These are phyloP conservation scores for Phytoseiulus persimilis DNA, from an alignment of 2,888 invertebrate species.

Conservation along the genomic window DNA sequence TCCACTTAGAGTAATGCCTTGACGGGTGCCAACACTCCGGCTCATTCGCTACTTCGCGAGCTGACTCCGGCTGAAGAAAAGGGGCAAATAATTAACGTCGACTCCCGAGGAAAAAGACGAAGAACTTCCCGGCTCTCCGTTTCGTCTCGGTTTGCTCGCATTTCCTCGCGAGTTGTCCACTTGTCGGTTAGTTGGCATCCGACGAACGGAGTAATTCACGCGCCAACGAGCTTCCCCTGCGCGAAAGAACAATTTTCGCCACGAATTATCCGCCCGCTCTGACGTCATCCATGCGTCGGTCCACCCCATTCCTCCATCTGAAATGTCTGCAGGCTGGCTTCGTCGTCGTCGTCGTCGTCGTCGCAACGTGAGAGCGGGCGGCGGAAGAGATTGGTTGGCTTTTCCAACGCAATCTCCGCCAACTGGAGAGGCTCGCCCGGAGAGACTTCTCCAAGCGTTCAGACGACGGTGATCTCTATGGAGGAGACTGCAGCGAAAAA, in stretches of 20 bases:
- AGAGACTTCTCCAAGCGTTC: neutral
- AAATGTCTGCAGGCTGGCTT: too few relatives aligned
- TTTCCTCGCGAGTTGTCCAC: neutral
- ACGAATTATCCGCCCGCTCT: neutral
- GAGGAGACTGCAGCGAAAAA: neutral
- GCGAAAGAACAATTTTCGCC: neutral
- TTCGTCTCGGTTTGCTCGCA: neutral
- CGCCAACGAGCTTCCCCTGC: neutral
- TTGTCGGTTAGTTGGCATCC: neutral
- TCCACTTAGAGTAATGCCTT: conserved; percentile 37
- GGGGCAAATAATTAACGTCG: conserved; percentile 5
- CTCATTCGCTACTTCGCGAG: conserved; percentile 5
- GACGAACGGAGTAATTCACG: neutral
- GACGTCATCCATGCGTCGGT: neutral
- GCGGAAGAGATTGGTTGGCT: neutral
- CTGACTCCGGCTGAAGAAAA: neutral
- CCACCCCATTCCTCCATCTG: neutral
- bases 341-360: neutral
- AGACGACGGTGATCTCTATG: neutral
- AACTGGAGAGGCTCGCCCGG: neutral
- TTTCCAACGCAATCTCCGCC: neutral
- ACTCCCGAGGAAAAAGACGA: conserved; percentile 5
- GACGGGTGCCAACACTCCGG: conserved; percentile 10
- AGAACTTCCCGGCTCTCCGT: neutral
- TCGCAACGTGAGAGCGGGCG: neutral